Evolutionary conservation across 2,797 vertebrate genomes (phyloP), one percentile per base, ranked within the genome.

Genomic region (Gila robusta): DNA sequence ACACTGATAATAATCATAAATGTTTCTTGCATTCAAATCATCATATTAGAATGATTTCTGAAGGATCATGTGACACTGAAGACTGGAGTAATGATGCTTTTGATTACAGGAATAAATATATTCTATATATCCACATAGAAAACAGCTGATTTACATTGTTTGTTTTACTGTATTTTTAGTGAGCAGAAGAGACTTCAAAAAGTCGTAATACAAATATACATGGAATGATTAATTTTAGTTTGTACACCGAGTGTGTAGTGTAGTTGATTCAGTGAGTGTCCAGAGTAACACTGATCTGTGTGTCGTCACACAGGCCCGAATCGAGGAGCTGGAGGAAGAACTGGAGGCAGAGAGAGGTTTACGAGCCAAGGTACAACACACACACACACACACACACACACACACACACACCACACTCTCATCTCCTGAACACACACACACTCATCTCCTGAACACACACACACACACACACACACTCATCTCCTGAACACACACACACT

Each of bases 321-420:
- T 96, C 6, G 96, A 97, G 87, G 96, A 96, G 91, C 93, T 97
- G 90, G 96, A 97, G 86, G 96, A 97, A 90, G 96, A 97, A 89
- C 92, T 97, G 91, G 96, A 97, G 79, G 93, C 95, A 0, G 96
- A 97, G 91, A 92, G 94, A 52, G 84, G 88, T 89, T 94, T 96
- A 79, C 93, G 96, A 88, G 89, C 92, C 23, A 97, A 97, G 96
- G 96, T 97, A 94, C 64, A 4, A 11, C 47, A 32, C 19, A 54
- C 49, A 52, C 16, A 52, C 47, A 49, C 39, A 41, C 8, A 39
- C 39, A 39, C 39, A 39, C 39, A 39, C 6, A 39, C 37, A 39
- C 7, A 39, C 39, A 2, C 37, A 37, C 37, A 37, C 37, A 37
- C 37, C 39, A 41, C 39, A 39, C 39, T 8, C 39, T 8, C 39